phyloP scores from a whole-genome alignment of 2,888 invertebrate genomes.

The Acrocera orbiculus region DNA sequence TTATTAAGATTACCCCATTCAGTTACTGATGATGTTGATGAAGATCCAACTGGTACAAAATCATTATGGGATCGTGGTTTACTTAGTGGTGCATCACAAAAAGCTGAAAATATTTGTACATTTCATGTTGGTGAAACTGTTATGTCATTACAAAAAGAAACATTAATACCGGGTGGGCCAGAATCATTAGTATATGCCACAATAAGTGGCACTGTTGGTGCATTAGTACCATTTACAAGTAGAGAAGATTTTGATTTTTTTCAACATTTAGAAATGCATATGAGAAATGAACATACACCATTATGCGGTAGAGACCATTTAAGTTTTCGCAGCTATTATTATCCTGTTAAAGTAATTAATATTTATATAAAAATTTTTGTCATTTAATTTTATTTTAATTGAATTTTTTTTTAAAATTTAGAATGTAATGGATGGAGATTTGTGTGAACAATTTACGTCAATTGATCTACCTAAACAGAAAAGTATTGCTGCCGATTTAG shows the following conservation, averaged over 20 bases:
- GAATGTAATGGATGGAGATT: conserved; percentile 96
- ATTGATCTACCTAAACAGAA: conserved; percentile 89
- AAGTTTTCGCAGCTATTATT: conserved; percentile 92
- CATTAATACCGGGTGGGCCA: conserved; percentile 91
- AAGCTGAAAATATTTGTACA: conserved; percentile 79
- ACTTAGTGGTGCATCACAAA: conserved; percentile 93
- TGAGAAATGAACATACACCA: conserved; percentile 92
- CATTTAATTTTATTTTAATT: neutral
- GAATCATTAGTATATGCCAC: conserved; percentile 95
- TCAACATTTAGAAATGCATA: conserved; percentile 98
- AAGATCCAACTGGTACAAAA: conserved; percentile 97
- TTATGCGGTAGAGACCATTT: conserved; percentile 95
- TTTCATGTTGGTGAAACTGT: conserved; percentile 95
- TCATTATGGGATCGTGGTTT: conserved; percentile 90
- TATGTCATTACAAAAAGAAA: conserved; percentile 88
- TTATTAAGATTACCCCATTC: conserved; percentile 79
- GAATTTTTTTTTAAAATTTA: conserved; percentile 32
- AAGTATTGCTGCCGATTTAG: conserved; percentile 84
- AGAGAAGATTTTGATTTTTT: conserved; percentile 98
- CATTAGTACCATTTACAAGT: conserved; percentile 84
- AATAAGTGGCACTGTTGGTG: conserved; percentile 83
- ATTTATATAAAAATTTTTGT: neutral
- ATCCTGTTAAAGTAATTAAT: conserved; percentile 73
- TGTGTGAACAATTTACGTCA: conserved; percentile 97
- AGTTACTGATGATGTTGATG: conserved; percentile 94